phyloP scores from a whole-genome alignment of 2,888 invertebrate species.

The Cephus runcator region DNA sequence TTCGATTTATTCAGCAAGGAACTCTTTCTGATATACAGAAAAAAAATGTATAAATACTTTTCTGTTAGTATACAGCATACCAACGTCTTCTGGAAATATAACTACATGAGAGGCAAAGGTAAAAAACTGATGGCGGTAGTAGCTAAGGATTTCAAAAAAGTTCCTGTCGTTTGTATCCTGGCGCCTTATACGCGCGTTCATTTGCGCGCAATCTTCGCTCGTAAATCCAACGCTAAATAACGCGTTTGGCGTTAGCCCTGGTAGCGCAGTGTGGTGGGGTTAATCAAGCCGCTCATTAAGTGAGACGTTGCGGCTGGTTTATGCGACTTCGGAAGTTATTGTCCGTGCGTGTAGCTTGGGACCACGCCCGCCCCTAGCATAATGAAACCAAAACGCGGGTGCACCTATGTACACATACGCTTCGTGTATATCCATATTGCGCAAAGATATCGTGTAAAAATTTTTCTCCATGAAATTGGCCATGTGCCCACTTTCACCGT shows the following conservation, averaged over 20 bases:
- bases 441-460: neutral
- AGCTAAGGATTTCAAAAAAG: neutral
- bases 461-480: neutral
- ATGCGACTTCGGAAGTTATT: conserved; percentile 53
- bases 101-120: neutral
- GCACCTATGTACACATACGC: conserved; percentile 9
- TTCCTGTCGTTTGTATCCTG: neutral
- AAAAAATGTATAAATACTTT: neutral
- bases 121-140: neutral
- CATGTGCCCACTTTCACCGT: conserved; percentile 6
- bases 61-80: neutral
- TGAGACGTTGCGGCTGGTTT: conserved; percentile 52
- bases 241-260: conserved; percentile 39
- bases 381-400: conserved; percentile 43
- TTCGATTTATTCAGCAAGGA: neutral
- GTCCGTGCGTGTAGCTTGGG: conserved; percentile 47
- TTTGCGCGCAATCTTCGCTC: conserved; percentile 47
- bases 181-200: conserved; percentile 25
- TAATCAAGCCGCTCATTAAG: conserved; percentile 54
- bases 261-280: conserved; percentile 28
- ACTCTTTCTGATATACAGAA: neutral
- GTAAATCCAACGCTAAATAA: conserved; percentile 52
- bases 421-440: neutral
- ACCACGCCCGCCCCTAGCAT: conserved; percentile 47
- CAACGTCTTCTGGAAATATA: neutral